Percentiles rank a stretch among this genome's conserved stretches.
These are phyloP conservation scores for Eupithecia inturbata DNA, from an alignment of 2,888 invertebrate species.

Conservation along the genomic window DNA sequence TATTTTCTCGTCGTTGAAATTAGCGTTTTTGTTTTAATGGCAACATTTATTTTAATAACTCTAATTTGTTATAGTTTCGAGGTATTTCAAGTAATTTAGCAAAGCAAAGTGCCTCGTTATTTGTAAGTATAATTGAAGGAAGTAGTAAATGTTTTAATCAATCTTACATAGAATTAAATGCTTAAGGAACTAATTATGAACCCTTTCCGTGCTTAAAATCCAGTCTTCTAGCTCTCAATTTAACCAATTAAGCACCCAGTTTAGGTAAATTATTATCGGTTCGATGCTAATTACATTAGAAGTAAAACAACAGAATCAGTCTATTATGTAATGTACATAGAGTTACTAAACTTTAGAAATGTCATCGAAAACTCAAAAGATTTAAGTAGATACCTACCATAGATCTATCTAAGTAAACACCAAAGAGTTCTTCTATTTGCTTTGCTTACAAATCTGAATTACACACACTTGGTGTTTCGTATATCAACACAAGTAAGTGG, in stretches of 20 bases:
- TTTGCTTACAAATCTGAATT: not conserved
- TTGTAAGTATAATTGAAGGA: conserved; percentile 3
- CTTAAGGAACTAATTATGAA: not conserved
- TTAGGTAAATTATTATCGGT: too few species aligned
- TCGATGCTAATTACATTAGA: too few species aligned
- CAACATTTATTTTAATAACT: not conserved
- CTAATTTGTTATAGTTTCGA: not conserved
- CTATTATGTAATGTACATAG: not conserved
- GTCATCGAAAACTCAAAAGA: not conserved
- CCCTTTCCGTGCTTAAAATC: conserved; percentile 6
- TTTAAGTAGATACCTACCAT: too few species aligned
- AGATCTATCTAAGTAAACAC: not conserved
- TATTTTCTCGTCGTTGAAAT: not conserved
- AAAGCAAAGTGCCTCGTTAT: not conserved
- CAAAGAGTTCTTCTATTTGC: not conserved
- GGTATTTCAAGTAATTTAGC: not conserved
- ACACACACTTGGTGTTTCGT: not conserved
- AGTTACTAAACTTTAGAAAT: not conserved
- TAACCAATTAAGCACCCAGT: not conserved
- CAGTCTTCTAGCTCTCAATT: not conserved
- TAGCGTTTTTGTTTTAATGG: not conserved
- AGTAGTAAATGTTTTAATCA: not conserved
- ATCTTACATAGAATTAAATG: not conserved
- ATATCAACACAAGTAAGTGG: not conserved
- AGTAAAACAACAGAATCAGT: too few species aligned